Base-by-base conservation (phyloP, 2,888 invertebrate species). In the Euphydryas editha region DNA sequence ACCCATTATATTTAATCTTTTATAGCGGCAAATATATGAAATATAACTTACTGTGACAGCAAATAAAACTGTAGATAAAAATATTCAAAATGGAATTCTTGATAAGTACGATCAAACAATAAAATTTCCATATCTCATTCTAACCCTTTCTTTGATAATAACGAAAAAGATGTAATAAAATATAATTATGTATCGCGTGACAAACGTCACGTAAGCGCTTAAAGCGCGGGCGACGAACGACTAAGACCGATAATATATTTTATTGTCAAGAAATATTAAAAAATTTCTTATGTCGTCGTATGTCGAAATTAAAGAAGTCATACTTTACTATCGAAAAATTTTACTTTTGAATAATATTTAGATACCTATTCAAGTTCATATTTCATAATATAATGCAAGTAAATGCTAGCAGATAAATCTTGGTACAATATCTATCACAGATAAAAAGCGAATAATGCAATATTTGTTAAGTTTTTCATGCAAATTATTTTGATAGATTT, bases 121-220 rank as follows among this genome's bases (percentile, higher is more conserved):
- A 30, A 60, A 56, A 49, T 11, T n/a, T 42, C 46, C 57, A 24
- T 60, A 65, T 65, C 56, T 58, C 61, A 65, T 57, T 65, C 57
- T 61, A 65, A 59, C 56, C 56, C 65, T 30, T 57, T 49, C 57
- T 54, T 54, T 36, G 42, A 56, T 39, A 42, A 24, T 55, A 18
- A 65, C 65, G 60, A 65, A 47, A 61, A 61, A 57, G 24, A 49
- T 57, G 59, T 57, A 49, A 62, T 58, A 58, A 61, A 66, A 51
- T 24, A 51, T 61, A 61, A 57, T 24, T 58, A 44, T 51, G 58
- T 62, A 24, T 67, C 59, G 62, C 67, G 63, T 67, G 67, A 63
- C 49, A 63, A 44, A 17, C 44, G 44, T 24, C 30, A 37, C 21
- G 54, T 54, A 54, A 54, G 54, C 57, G 57, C 21, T 39, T 56